Evolutionary conservation across 1,140 invertebrate genomes (phyloP).

Genomic region (Papilio polyxenes): DNA sequence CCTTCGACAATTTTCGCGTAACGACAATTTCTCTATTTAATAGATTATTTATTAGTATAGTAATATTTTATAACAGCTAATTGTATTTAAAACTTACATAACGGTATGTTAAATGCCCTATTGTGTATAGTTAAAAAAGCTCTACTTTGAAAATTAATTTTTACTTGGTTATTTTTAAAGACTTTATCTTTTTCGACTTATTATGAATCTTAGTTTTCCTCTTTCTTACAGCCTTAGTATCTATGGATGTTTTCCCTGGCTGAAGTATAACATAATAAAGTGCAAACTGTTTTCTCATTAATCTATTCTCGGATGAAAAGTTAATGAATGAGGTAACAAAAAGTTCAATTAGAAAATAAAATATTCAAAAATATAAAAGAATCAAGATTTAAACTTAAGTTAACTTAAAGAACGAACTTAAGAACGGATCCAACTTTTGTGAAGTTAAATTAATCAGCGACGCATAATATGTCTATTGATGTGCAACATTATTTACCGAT

Average conservation of each 20-base stretch:
- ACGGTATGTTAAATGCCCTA: not conserved
- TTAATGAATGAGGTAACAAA: conserved; percentile 10
- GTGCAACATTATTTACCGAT: too few species aligned
- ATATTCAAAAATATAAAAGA: not conserved
- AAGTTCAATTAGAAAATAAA: not conserved
- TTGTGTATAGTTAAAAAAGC: not conserved
- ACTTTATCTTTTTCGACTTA: not conserved
- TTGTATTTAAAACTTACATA: not conserved
- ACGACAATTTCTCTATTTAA: too few species aligned
- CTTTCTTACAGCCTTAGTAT: not conserved
- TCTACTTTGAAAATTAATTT: not conserved
- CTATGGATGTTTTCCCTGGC: not conserved
- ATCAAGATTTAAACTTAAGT: not conserved
- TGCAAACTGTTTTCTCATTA: conserved; percentile 2
- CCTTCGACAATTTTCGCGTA: too few species aligned
- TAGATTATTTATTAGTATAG: too few species aligned
- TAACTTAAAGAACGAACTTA: not conserved
- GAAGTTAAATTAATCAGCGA: not conserved
- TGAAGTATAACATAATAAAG: not conserved
- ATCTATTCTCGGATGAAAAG: conserved; percentile 12
- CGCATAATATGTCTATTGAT: not conserved
- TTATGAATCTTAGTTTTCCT: not conserved
- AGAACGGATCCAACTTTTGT: not conserved
- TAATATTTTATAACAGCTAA: too few species aligned
- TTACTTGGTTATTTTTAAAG: not conserved